phyloP scores from a whole-genome alignment of 2,888 invertebrate species.

The Polietes domitor region DNA sequence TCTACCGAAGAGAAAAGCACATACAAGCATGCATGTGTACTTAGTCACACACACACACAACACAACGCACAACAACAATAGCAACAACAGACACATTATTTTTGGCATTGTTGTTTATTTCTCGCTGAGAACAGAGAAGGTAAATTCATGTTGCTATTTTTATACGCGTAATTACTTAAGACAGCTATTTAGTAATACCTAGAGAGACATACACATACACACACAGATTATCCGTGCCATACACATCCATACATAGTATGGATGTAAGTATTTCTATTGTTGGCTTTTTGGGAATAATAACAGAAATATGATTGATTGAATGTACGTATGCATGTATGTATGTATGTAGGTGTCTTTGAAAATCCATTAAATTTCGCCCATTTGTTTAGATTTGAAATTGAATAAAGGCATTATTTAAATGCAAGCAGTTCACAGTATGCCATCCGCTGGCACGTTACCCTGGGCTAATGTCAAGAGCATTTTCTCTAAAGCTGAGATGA shows the following conservation, averaged over 20 bases:
- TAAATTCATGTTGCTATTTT: slow-evolving; percentile 50
- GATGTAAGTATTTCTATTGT: background rate
- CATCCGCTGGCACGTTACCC: background rate
- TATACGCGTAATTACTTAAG: slow-evolving; percentile 50
- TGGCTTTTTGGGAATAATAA: background rate
- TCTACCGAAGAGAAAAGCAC: background rate
- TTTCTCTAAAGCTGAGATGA: too few relatives aligned
- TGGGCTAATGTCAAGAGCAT: background rate
- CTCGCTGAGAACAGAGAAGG: slow-evolving; percentile 29
- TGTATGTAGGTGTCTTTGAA: background rate
- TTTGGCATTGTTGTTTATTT: slow-evolving; percentile 8
- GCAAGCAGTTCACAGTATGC: background rate
- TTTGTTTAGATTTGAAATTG: background rate
- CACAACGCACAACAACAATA: slow-evolving; percentile 2
- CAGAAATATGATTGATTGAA: background rate
- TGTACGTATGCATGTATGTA: background rate
- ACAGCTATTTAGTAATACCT: slow-evolving; percentile 37
- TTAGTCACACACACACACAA: background rate
- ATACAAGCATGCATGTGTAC: background rate
- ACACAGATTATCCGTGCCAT: background rate
- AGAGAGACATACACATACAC: background rate
- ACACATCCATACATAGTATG: too few relatives aligned
- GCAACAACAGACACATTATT: background rate
- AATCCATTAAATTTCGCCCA: slow-evolving; percentile 1
- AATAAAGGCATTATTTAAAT: background rate